Evolutionary conservation across 2,797 vertebrate genomes (phyloP).

Genomic region (Tadarida brasiliensis): DNA sequence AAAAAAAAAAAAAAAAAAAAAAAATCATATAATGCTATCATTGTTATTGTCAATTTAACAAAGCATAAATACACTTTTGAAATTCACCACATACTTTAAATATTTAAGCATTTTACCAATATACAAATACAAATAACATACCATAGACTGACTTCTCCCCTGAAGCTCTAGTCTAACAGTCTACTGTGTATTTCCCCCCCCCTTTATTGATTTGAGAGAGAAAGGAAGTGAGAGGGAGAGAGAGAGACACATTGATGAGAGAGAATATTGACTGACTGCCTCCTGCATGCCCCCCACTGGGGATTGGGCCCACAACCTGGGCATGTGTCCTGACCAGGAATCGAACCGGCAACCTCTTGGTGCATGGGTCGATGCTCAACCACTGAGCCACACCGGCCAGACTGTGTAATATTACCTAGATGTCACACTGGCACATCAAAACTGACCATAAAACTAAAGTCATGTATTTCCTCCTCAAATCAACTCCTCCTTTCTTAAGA

Average conservation of each 20-base stretch:
- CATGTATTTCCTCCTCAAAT: neutral
- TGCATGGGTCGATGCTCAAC: no score
- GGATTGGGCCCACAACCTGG: no score
- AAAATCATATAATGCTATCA: neutral
- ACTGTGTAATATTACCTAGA: neutral
- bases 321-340: no score
- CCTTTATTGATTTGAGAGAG: no score
- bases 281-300: no score
- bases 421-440: neutral
- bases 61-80: neutral
- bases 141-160: neutral
- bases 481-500: neutral
- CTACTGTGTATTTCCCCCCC: no score
- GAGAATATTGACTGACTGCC: no score
- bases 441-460: conserved; percentile 17
- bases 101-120: neutral
- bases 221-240: no score
- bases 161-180: neutral
- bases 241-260: no score
- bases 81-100: neutral
- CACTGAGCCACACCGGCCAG: no score
- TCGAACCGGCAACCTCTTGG: no score
- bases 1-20: neutral
- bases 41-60: neutral
- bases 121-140: neutral